Percentiles rank a stretch among this genome's conserved stretches.
Conservation (phyloP, 2,797 vertebrate species). For the Enteromius treurensis region DNA sequence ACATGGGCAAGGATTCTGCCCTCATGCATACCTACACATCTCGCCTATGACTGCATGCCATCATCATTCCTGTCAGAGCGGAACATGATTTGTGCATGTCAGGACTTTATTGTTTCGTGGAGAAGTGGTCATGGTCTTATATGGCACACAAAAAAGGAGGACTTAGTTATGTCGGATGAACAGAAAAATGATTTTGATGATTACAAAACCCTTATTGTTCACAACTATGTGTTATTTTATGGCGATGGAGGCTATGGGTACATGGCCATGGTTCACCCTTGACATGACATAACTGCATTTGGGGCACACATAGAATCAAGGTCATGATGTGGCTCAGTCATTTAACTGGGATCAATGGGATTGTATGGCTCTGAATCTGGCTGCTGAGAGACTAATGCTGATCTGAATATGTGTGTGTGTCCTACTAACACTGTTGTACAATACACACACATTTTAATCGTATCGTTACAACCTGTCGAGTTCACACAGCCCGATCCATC, state of each 20-base stretch:
- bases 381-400: neutral
- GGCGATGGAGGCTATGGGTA: neutral
- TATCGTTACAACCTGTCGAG: neutral
- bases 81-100: neutral
- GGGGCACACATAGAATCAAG: conserved; percentile 27
- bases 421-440: neutral
- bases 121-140: neutral
- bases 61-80: neutral
- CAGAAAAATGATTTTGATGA: neutral
- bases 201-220: neutral
- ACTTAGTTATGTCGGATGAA: neutral
- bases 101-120: neutral
- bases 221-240: neutral
- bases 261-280: neutral
- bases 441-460: conserved; percentile 21
- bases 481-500: conserved; percentile 1
- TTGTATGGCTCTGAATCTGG: conserved; percentile 14
- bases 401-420: conserved; percentile 3
- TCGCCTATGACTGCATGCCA: conserved; percentile 10
- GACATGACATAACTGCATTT: conserved; percentile 27
- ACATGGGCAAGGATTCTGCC: conserved; percentile 12
- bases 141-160: neutral
- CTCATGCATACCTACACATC: conserved; percentile 31
- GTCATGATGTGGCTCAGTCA: conserved; percentile 43
- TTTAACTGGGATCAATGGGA: conserved; percentile 43